Evolutionary conservation across 2,797 vertebrate genomes (phyloP).

Genomic region (Benthosema pterotum): DNA sequence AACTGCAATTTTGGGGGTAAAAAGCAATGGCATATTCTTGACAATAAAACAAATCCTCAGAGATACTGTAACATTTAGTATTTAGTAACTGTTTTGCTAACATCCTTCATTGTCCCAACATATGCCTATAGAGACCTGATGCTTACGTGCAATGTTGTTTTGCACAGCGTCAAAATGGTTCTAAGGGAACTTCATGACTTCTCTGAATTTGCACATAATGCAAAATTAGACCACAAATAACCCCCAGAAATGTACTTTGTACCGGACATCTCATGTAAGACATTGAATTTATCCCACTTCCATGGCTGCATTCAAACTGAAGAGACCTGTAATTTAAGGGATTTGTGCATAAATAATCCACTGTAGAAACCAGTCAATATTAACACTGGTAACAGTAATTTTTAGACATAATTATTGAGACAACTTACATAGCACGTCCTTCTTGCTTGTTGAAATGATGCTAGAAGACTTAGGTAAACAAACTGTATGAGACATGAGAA

Average conservation of each 20-base stretch:
- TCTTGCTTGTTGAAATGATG: constrained; percentile 53
- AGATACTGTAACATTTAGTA: constrained; percentile 5
- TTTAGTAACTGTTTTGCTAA: not conserved
- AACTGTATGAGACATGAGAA: constrained; percentile 63
- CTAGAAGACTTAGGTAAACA: constrained; percentile 75
- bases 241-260: constrained; percentile 59
- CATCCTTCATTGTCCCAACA: not conserved
- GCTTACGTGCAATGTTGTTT: constrained; percentile 12
- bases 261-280: constrained; percentile 28
- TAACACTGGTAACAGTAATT: constrained; percentile 4
- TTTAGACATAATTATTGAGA: not conserved
- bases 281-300: constrained; percentile 38
- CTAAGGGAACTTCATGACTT: constrained; percentile 23
- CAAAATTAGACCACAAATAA: constrained; percentile 42
- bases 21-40: constrained; percentile 44
- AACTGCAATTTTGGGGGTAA: constrained; percentile 60
- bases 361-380: not conserved
- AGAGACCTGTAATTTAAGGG: constrained; percentile 44
- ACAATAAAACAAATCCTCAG: constrained; percentile 36
- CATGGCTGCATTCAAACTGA: constrained; percentile 31
- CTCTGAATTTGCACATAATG: constrained; percentile 39
- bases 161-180: constrained; percentile 16
- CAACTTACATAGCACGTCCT: constrained; percentile 57
- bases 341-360: not conserved
- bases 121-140: not conserved